A percentile compares a stretch with the other conserved stretches of the same genome.
Conservation (phyloP, 2,888 invertebrate genomes). For the Callyntrura guangdongensis region DNA sequence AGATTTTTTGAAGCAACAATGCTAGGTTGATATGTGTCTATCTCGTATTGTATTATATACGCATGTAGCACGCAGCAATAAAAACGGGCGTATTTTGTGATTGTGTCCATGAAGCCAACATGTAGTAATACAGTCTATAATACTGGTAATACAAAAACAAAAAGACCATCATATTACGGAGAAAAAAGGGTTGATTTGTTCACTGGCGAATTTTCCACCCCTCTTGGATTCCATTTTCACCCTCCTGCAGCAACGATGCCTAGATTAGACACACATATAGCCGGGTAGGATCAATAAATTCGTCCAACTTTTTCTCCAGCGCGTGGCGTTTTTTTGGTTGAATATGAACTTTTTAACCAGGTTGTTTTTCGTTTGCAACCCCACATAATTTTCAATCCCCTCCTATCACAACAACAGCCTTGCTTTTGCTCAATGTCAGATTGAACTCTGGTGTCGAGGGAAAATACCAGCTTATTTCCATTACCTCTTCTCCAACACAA, state of each 20-base stretch:
- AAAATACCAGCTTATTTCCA: too few species aligned
- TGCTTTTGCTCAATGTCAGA: too few species aligned
- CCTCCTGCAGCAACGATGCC: background rate
- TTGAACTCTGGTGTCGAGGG: too few species aligned
- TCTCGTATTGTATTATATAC: too few species aligned
- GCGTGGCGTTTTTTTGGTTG: background rate
- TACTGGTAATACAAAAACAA: background rate
- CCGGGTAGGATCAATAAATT: conserved; percentile 2
- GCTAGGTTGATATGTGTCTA: too few species aligned
- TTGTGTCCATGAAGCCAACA: too few species aligned
- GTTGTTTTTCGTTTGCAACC: background rate
- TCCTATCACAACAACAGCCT: background rate
- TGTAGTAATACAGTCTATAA: too few species aligned
- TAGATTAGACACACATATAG: background rate
- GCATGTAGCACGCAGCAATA: too few species aligned
- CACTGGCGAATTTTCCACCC: conserved; percentile 5
- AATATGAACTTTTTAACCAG: background rate
- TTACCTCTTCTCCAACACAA: too few species aligned
- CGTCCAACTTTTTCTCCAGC: conserved; percentile 9
- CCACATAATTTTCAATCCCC: background rate
- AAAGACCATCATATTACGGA: background rate
- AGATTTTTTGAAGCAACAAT: too few species aligned
- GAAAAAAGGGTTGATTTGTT: conserved; percentile 11
- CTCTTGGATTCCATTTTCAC: background rate
- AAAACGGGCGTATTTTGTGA: too few species aligned